Evolutionary conservation across 2,888 invertebrate species (phyloP).

Genomic region (Pyrocoelia pectoralis): DNA sequence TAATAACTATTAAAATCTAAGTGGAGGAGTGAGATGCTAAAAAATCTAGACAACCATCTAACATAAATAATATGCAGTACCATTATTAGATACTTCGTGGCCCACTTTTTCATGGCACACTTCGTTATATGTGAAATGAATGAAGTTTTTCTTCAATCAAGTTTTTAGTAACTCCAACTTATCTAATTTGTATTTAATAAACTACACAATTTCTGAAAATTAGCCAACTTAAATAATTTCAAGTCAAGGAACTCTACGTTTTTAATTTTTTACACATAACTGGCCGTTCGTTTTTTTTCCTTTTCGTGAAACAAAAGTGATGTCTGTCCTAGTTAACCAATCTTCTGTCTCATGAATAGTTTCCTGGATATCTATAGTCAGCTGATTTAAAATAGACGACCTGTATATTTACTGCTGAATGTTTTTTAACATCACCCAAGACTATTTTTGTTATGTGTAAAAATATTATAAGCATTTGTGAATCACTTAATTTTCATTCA

Average conservation of each 20-base stretch:
- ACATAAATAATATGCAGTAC: background rate
- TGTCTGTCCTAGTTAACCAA: conserved; percentile 9
- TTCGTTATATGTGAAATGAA: conserved; percentile 5
- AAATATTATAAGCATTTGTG: conserved; percentile 18
- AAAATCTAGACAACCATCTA: conserved; percentile 5
- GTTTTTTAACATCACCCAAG: conserved; percentile 18
- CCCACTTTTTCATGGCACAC: background rate
- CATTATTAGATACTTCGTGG: conserved; percentile 8
- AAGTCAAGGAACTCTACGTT: background rate
- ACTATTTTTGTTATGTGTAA: conserved; percentile 14
- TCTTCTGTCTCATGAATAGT: conserved; percentile 9
- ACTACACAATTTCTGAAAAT: background rate
- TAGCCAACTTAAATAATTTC: background rate
- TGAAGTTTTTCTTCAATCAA: conserved; percentile 3
- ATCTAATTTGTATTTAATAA: conserved; percentile 4
- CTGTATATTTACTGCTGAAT: conserved; percentile 16
- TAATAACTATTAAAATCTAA: conserved; percentile 1
- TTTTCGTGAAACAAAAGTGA: conserved; percentile 7
- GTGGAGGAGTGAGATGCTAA: background rate
- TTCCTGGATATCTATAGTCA: conserved; percentile 18
- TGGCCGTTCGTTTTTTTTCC: background rate
- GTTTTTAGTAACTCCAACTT: background rate
- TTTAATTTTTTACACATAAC: background rate
- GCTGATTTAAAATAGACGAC: conserved; percentile 19
- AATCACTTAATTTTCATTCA: conserved; percentile 19